phyloP scores from a whole-genome alignment of 2,797 vertebrate species.

The Psittacula echo region DNA sequence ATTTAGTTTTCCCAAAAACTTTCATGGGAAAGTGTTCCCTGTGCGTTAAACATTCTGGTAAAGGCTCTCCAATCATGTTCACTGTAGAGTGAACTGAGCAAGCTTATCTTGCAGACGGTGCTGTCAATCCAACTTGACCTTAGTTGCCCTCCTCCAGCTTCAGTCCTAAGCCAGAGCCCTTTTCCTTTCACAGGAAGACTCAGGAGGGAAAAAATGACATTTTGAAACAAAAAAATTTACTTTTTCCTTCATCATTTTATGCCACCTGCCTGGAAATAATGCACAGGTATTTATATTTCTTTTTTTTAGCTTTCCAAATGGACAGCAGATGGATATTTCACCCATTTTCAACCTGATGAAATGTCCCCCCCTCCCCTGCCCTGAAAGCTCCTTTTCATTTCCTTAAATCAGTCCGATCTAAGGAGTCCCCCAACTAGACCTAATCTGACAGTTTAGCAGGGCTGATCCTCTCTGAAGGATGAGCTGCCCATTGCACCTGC shows the following conservation, averaged over 20 bases:
- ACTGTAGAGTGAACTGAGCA: background rate
- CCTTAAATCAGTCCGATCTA: background rate
- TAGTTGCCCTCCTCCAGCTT: background rate
- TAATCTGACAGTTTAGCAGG: background rate
- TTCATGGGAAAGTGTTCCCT: background rate
- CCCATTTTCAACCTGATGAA: background rate
- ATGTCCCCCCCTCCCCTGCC: accelerated
- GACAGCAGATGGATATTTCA: background rate
- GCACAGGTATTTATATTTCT: background rate
- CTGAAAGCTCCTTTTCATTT: background rate
- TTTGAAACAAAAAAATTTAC: background rate
- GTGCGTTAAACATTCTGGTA: background rate
- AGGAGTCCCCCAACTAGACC: background rate
- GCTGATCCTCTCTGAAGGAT: background rate
- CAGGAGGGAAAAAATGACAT: background rate
- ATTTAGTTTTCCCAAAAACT: background rate
- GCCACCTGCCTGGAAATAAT: background rate
- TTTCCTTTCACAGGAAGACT: background rate
- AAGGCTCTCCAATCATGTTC: accelerated
- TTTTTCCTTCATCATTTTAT: background rate
- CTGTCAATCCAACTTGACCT: background rate
- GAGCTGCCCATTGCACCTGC: background rate
- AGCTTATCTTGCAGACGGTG: background rate
- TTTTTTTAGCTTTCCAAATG: background rate
- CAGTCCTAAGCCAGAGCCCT: background rate